Conservation (phyloP, 2,113 vertebrate species). For the Eudyptes chrysolophus region DNA sequence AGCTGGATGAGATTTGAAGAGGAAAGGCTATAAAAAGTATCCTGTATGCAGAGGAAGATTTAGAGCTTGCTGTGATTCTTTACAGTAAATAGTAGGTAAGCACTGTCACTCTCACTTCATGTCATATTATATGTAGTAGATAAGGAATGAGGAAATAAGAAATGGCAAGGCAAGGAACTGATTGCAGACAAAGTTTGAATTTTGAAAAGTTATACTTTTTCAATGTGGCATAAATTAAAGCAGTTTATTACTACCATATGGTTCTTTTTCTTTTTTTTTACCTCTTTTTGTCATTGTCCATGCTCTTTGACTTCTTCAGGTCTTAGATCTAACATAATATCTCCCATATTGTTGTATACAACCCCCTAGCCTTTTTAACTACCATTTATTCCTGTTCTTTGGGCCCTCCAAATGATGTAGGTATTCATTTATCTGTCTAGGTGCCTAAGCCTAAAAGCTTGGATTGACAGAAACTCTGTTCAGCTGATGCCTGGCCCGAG, state of each 20-base stretch:
- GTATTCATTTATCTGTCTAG: background rate
- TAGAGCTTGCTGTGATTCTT: background rate
- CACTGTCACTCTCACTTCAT: background rate
- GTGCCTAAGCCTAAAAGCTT: background rate
- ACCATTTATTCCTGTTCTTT: background rate
- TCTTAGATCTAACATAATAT: background rate
- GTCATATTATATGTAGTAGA: background rate
- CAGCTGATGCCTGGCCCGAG: background rate
- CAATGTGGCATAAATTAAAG: background rate
- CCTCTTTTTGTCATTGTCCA: background rate
- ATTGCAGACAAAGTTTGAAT: background rate
- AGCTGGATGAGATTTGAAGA: background rate
- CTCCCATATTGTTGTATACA: background rate
- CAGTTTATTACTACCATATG: background rate
- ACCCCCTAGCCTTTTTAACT: background rate
- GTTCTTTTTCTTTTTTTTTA: background rate
- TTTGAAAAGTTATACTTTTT: background rate
- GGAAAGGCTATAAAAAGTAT: background rate
- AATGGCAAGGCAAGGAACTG: background rate
- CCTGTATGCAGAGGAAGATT: background rate
- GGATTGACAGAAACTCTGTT: background rate
- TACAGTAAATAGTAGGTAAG: background rate
- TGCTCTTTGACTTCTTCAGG: background rate
- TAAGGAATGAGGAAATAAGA: background rate
- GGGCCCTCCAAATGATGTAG: background rate